Conservation (phyloP, 2,797 vertebrate genomes). For the Etheostoma nigrum region DNA sequence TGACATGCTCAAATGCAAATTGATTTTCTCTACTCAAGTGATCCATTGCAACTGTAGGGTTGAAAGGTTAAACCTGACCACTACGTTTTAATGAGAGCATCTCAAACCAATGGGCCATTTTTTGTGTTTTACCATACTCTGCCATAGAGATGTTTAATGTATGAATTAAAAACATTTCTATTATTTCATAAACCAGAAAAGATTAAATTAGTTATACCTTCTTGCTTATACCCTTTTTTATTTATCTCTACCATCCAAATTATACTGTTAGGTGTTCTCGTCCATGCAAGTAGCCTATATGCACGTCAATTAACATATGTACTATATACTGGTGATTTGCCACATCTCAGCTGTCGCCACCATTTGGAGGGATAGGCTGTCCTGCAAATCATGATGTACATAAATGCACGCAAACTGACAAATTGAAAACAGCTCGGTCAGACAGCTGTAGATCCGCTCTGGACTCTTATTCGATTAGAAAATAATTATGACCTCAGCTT, state of each 20-base stretch:
- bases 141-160: background rate
- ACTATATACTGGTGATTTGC: background rate
- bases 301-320: slow-evolving; percentile 6
- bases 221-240: background rate
- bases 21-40: slow-evolving; percentile 46
- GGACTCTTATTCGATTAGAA: slow-evolving; percentile 27
- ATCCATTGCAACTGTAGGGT: slow-evolving; percentile 18
- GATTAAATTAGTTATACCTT: background rate
- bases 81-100: slow-evolving; percentile 18
- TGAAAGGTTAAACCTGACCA: slow-evolving; percentile 16
- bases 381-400: slow-evolving; percentile 7
- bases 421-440: slow-evolving; percentile 31
- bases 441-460: slow-evolving; percentile 37
- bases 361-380: background rate
- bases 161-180: slow-evolving; percentile 4
- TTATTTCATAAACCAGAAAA: background rate
- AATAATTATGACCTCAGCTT: slow-evolving; percentile 46
- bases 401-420: slow-evolving; percentile 24
- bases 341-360: slow-evolving; percentile 11
- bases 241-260: slow-evolving; percentile 1
- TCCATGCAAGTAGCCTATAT: background rate
- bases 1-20: slow-evolving; percentile 33
- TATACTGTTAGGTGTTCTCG: background rate
- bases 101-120: slow-evolving; percentile 10
- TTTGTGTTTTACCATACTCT: background rate